Conservation (phyloP, 2,113 vertebrate genomes). For the Hydrolagus affinis region DNA sequence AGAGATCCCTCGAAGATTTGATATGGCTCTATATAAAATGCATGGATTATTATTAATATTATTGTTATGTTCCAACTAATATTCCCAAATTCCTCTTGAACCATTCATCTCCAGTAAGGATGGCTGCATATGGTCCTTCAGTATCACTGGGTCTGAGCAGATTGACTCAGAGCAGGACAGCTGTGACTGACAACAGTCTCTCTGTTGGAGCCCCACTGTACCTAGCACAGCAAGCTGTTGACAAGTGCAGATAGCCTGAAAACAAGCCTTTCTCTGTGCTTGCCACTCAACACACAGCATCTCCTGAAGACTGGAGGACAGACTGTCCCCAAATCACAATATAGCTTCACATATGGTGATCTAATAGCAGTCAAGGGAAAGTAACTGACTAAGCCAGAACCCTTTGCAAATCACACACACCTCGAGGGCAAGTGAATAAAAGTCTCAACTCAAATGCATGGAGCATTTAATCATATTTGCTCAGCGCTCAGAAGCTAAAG, state of each 20-base stretch:
- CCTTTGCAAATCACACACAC: neutral
- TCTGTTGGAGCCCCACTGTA: neutral
- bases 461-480: neutral
- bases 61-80: neutral
- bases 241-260: neutral
- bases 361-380: neutral
- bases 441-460: neutral
- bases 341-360: neutral
- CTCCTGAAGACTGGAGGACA: neutral
- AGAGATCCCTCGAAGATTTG: too few species aligned
- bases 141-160: neutral
- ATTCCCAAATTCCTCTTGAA: neutral
- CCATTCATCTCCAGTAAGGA: neutral
- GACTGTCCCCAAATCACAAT: neutral
- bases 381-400: neutral
- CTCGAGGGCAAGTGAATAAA: neutral
- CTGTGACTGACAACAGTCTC: neutral
- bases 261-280: neutral
- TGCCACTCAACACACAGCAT: neutral
- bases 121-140: neutral
- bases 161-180: constrained; percentile 5
- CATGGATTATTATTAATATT: too few species aligned
- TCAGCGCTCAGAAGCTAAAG: too few species aligned
- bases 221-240: neutral
- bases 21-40: too few species aligned